Conservation (phyloP, 2,888 invertebrate species). For the Heliothis peltigera region DNA sequence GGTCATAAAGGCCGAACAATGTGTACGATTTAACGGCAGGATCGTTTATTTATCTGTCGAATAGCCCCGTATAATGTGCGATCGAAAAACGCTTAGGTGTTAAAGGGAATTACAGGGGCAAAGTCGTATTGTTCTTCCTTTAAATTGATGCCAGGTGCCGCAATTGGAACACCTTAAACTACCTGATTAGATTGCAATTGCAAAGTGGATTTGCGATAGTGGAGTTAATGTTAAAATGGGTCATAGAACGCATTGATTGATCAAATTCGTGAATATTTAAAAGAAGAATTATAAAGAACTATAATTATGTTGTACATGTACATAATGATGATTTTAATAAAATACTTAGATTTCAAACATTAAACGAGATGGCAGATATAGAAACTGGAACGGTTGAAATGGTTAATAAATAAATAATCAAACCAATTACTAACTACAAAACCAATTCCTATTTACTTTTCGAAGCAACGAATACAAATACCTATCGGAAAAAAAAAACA, state of each 20-base stretch:
- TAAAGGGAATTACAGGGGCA: constrained; percentile 68
- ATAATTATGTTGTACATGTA: too few relatives aligned
- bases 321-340: too few relatives aligned
- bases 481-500: too few relatives aligned
- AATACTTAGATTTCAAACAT: too few relatives aligned
- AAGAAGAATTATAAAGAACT: not conserved
- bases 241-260: constrained; percentile 5
- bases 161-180: constrained; percentile 38
- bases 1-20: constrained; percentile 66
- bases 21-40: constrained; percentile 62
- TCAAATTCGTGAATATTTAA: not conserved
- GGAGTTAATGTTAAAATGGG: constrained; percentile 2
- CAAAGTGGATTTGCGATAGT: constrained; percentile 19
- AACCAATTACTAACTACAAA: too few relatives aligned
- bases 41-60: constrained; percentile 69
- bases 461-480: too few relatives aligned
- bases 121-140: constrained; percentile 66
- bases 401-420: too few relatives aligned
- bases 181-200: constrained; percentile 56
- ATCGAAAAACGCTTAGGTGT: constrained; percentile 75
- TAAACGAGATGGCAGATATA: too few relatives aligned
- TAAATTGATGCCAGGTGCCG: constrained; percentile 68
- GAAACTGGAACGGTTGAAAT: too few relatives aligned
- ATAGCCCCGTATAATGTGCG: constrained; percentile 67
- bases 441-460: too few relatives aligned